A percentile compares a stretch with the other conserved stretches of the same genome.
phyloP scores from a whole-genome alignment of 2,113 vertebrate species.

The Hippotragus niger region DNA sequence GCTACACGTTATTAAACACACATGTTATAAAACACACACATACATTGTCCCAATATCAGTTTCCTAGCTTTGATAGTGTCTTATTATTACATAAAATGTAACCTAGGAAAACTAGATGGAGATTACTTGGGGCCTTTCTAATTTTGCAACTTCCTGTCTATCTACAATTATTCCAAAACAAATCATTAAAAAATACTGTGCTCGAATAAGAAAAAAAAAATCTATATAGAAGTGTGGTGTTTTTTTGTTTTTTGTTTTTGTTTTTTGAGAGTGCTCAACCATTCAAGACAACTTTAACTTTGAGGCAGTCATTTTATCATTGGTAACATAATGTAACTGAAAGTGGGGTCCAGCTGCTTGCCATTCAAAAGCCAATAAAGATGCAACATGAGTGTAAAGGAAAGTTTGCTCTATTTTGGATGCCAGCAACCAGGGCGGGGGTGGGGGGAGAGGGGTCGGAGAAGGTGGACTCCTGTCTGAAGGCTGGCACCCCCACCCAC shows the following conservation, averaged over 20 bases:
- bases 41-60: background rate
- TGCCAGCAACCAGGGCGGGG: background rate
- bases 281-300: background rate
- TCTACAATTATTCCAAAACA: background rate
- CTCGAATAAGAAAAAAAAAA: background rate
- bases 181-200: background rate
- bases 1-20: background rate
- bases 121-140: background rate
- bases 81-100: background rate
- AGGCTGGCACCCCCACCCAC: background rate
- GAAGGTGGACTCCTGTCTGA: background rate
- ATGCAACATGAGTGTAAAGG: background rate
- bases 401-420: background rate
- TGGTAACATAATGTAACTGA: background rate
- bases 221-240: background rate
- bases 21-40: background rate
- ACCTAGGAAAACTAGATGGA: background rate
- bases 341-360: background rate
- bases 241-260: fast-evolving
- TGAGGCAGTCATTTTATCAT: background rate
- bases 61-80: background rate
- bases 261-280: background rate
- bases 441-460: background rate
- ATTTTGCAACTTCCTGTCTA: background rate
- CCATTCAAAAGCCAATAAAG: background rate